A percentile compares a stretch with the other conserved stretches of the same genome.
Evolutionary conservation across 2,888 invertebrate genomes (phyloP).

Genomic region (Phania funesta): DNA sequence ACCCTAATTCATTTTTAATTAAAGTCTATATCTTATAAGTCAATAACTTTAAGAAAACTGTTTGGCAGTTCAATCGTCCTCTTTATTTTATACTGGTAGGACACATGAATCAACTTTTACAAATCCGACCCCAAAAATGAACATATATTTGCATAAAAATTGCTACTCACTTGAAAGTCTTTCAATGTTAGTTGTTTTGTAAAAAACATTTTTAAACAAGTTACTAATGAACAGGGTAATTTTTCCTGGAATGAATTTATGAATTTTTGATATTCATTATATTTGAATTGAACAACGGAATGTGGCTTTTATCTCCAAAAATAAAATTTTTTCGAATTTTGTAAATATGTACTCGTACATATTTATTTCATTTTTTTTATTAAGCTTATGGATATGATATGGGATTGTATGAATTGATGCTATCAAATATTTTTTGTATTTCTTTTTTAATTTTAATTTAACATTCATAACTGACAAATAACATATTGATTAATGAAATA

Average conservation of each 20-base stretch:
- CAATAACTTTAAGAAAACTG: background rate
- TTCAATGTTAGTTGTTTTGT: background rate
- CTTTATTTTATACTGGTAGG: background rate
- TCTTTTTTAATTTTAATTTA: too few species aligned
- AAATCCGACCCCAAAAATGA: too few species aligned
- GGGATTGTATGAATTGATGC: too few species aligned
- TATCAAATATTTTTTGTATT: too few species aligned
- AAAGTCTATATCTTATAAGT: background rate
- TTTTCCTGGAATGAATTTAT: background rate
- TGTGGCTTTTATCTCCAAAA: background rate
- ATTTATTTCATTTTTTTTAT: too few species aligned
- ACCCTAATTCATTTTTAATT: background rate
- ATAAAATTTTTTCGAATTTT: background rate
- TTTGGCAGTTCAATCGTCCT: background rate
- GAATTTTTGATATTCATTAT: background rate
- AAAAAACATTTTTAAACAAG: background rate
- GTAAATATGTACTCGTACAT: background rate
- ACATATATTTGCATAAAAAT: conserved; percentile 15
- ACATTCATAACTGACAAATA: too few species aligned
- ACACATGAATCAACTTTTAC: background rate
- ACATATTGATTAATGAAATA: too few species aligned
- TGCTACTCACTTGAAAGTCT: background rate
- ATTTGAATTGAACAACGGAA: background rate
- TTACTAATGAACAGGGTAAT: conserved; percentile 11
- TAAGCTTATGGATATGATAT: too few species aligned